phyloP scores from a whole-genome alignment of 1,140 invertebrate genomes.

The Temnothorax nylanderi region DNA sequence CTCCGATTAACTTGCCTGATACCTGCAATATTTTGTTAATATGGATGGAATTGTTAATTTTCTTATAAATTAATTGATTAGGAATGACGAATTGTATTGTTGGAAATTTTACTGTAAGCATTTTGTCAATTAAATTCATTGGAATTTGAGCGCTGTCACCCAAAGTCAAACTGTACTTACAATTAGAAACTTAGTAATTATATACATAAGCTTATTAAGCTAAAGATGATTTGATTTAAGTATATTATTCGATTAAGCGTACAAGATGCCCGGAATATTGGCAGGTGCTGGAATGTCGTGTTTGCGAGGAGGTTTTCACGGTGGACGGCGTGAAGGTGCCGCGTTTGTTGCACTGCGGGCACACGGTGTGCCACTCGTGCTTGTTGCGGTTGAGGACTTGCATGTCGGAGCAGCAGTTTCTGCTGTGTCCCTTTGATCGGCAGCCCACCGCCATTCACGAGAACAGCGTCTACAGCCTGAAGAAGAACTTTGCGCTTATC shows the following conservation, averaged over 20 bases:
- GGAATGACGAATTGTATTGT: not conserved
- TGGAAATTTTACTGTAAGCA: not conserved
- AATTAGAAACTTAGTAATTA: not conserved
- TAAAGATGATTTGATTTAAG: not conserved
- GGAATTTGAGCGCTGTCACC: not conserved
- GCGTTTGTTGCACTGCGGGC: conserved; percentile 87
- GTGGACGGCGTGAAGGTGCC: conserved; percentile 88
- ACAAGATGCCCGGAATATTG: not conserved
- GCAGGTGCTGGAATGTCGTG: conserved; percentile 87
- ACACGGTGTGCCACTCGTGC: conserved; percentile 88
- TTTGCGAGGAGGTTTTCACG: conserved; percentile 89
- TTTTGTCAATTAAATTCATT: not conserved
- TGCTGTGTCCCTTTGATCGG: conserved; percentile 88
- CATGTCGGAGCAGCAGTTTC: conserved; percentile 79
- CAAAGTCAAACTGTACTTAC: not conserved
- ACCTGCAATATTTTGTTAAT: not conserved
- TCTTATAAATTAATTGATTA: not conserved
- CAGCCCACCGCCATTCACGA: conserved; percentile 87
- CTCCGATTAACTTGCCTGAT: not conserved
- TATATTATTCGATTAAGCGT: not conserved
- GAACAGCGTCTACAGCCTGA: conserved; percentile 87
- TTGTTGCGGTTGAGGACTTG: conserved; percentile 85
- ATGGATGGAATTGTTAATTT: not conserved
- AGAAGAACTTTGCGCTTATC: conserved; percentile 89
- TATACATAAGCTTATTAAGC: too few species aligned